Percentiles rank a stretch among this genome's conserved stretches.
These are phyloP conservation scores for Lordiphosa andalusiaca DNA, from an alignment of 2,888 invertebrate species.

Conservation along the genomic window DNA sequence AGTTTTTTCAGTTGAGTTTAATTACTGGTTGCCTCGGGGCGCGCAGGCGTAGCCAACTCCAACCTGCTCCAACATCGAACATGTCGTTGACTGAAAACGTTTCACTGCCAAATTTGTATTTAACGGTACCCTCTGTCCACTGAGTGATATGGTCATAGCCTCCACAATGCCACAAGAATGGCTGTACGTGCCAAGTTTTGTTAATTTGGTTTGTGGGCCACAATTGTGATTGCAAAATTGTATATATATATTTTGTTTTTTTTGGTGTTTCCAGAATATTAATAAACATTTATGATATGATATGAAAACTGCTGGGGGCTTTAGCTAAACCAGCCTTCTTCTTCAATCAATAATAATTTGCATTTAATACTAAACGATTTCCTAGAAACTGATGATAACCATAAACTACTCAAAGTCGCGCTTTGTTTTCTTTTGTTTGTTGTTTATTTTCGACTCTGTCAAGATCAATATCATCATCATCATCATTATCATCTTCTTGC, in stretches of 20 bases:
- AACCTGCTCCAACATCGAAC: conserved; percentile 24
- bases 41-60: conserved; percentile 10
- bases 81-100: conserved; percentile 12
- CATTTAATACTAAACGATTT: conserved; percentile 25
- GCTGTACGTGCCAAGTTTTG: conserved; percentile 35
- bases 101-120: conserved; percentile 35
- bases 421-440: conserved; percentile 7
- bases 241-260: no score
- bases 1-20: conserved; percentile 1
- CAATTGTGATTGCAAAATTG: conserved; percentile 29
- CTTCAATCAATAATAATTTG: conserved; percentile 4
- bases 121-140: conserved; percentile 46
- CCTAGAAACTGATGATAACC: conserved; percentile 15
- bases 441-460: conserved; percentile 27
- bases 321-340: no score
- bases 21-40: conserved; percentile 17
- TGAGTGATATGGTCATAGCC: conserved; percentile 33
- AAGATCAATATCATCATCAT: conserved; percentile 46
- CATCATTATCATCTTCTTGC: no score
- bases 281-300: conserved; percentile 15
- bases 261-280: conserved; percentile 21
- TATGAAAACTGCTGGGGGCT: no score
- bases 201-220: conserved; percentile 37
- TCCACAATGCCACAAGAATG: conserved; percentile 47
- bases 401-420: conserved; percentile 34